Percentiles rank a stretch among this genome's conserved stretches.
phyloP scores from a whole-genome alignment of 1,140 invertebrate species.

The Lepidostoma basale region DNA sequence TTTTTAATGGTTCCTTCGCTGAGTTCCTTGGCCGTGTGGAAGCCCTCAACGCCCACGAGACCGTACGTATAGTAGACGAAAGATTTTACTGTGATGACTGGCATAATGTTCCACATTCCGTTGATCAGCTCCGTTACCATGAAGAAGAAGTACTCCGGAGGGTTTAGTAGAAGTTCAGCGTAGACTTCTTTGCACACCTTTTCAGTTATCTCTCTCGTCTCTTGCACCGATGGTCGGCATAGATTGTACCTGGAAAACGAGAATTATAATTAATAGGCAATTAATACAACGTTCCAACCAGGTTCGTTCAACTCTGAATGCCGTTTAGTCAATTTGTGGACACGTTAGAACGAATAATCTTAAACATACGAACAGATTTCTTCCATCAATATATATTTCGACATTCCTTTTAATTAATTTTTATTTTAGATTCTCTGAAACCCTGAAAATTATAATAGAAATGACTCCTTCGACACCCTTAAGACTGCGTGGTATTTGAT shows the following conservation, averaged over 20 bases:
- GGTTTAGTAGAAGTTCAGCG: slow-evolving; percentile 53
- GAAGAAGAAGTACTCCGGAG: slow-evolving; percentile 59
- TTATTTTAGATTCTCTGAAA: too few relatives aligned
- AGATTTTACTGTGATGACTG: slow-evolving; percentile 49
- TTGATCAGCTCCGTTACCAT: slow-evolving; percentile 56
- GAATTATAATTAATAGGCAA: too few relatives aligned
- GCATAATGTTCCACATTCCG: slow-evolving; percentile 56
- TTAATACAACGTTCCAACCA: too few relatives aligned
- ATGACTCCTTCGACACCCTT: too few relatives aligned
- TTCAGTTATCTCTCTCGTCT: slow-evolving; percentile 55
- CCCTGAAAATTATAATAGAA: too few relatives aligned
- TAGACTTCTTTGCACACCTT: slow-evolving; percentile 53
- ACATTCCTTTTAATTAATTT: too few relatives aligned
- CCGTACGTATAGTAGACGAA: slow-evolving; percentile 50
- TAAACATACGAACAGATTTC: too few relatives aligned
- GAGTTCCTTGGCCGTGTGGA: slow-evolving; percentile 46
- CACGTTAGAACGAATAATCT: too few relatives aligned
- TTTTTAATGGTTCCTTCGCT: neutral
- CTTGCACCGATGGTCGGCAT: slow-evolving; percentile 54
- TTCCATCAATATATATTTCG: too few relatives aligned
- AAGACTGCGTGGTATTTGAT: too few relatives aligned
- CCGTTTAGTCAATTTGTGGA: too few relatives aligned
- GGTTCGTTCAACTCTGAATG: too few relatives aligned
- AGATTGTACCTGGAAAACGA: slow-evolving; percentile 63
- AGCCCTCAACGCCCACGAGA: slow-evolving; percentile 53